Evolutionary conservation across 2,797 vertebrate species (phyloP).

Genomic region (Urosaurus nigricauda): DNA sequence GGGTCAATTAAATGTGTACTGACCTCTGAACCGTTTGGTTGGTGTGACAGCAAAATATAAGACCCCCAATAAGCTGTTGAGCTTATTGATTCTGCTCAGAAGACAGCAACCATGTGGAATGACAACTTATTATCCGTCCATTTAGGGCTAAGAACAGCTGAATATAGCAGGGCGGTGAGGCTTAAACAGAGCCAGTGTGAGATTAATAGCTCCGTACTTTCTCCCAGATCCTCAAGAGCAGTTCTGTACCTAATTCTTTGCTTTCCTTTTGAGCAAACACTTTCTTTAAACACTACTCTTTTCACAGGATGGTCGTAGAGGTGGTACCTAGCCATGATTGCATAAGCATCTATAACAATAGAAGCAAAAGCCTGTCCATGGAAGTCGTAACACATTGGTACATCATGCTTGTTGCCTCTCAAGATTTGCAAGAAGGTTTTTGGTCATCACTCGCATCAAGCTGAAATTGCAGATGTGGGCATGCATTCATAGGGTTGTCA

Average conservation of each 20-base stretch:
- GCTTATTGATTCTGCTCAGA: background rate
- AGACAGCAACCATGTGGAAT: background rate
- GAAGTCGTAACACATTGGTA: no score
- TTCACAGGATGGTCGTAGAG: background rate
- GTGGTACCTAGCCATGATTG: no score
- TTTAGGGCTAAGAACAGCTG: background rate
- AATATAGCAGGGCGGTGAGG: background rate
- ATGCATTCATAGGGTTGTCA: no score
- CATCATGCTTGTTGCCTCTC: no score
- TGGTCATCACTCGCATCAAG: no score
- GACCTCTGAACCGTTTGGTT: conserved; percentile 28
- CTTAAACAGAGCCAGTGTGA: no score
- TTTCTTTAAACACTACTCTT: background rate
- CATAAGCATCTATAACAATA: no score
- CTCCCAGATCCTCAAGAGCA: background rate
- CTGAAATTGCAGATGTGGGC: no score
- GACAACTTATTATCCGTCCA: fast-evolving
- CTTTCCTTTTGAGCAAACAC: no score
- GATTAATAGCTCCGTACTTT: background rate
- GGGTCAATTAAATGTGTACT: conserved; percentile 50
- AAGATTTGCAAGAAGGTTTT: no score
- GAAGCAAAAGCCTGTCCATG: no score
- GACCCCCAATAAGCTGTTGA: background rate
- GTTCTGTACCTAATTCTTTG: background rate
- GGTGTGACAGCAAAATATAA: background rate